A percentile compares a stretch with the other conserved stretches of the same genome.
phyloP scores from a whole-genome alignment of 2,797 vertebrate genomes.

The Delichon dasypus region DNA sequence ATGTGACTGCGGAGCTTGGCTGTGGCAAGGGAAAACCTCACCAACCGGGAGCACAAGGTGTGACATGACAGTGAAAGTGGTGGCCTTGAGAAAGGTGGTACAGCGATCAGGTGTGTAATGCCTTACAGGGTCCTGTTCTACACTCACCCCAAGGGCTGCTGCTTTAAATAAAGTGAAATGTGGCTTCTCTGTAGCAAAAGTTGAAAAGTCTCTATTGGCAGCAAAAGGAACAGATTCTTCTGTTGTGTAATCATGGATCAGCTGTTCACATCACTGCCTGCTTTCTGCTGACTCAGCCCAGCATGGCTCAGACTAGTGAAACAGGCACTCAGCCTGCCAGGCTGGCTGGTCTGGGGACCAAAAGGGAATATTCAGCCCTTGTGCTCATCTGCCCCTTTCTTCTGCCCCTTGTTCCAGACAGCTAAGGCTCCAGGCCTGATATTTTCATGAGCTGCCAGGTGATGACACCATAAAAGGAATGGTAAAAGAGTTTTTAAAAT shows the following conservation, averaged over 20 bases:
- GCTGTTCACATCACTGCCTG: fast-evolving
- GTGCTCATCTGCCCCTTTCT: neutral
- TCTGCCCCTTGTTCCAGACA: neutral
- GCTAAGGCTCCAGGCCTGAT: neutral
- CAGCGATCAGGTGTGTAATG: neutral
- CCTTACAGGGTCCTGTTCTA: neutral
- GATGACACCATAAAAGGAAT: neutral
- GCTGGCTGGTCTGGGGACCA: neutral
- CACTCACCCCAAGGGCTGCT: fast-evolving
- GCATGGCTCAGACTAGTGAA: neutral
- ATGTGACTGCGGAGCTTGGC: fast-evolving
- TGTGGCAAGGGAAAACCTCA: neutral
- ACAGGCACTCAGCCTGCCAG: neutral
- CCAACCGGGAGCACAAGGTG: too few species aligned
- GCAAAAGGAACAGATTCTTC: fast-evolving
- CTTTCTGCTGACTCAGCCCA: neutral
- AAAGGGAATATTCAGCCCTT: neutral
- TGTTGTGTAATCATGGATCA: neutral
- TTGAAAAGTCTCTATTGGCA: neutral
- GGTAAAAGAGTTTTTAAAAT: neutral
- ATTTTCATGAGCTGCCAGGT: neutral
- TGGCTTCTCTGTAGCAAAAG: fast-evolving
- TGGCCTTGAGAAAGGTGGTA: neutral
- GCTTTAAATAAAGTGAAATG: neutral
- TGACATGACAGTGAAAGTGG: fast-evolving